Conservation (phyloP, 2,888 invertebrate genomes). For the Smittia sp. region DNA sequence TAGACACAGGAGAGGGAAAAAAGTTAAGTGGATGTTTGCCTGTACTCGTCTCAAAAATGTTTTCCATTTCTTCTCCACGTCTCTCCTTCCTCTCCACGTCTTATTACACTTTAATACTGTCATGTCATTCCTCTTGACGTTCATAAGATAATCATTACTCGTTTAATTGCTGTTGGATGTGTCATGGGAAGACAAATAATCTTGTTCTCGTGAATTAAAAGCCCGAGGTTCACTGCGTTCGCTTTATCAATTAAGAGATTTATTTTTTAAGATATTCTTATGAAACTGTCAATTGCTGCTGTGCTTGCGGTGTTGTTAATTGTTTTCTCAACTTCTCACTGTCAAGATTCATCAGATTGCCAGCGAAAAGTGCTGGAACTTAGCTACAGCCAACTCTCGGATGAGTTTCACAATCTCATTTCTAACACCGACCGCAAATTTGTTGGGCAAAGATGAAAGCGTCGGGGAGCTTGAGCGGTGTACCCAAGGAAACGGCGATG, state of each 20-base stretch:
- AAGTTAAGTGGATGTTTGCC: neutral
- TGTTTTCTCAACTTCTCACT: neutral
- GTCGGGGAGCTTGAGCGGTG: neutral
- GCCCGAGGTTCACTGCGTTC: neutral
- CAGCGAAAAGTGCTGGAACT: neutral
- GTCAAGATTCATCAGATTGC: neutral
- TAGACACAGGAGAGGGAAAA: neutral
- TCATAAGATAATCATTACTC: conserved; percentile 24
- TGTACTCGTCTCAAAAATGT: neutral
- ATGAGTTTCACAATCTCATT: neutral
- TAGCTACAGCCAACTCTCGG: neutral
- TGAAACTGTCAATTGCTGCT: conserved; percentile 13
- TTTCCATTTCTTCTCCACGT: conserved; percentile 1
- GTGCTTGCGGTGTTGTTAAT: neutral
- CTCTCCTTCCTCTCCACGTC: neutral
- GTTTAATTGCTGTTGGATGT: conserved; percentile 23
- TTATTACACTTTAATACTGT: conserved; percentile 20
- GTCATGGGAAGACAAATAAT: conserved; percentile 27
- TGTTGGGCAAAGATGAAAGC: neutral
- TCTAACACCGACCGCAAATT: neutral
- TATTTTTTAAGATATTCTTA: neutral
- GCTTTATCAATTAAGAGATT: conserved; percentile 21
- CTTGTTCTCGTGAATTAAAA: neutral
- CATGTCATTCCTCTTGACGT: conserved; percentile 27
- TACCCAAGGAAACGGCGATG: neutral